phyloP scores from a whole-genome alignment of 1,140 invertebrate species.

The Parasteatoda tepidariorum region DNA sequence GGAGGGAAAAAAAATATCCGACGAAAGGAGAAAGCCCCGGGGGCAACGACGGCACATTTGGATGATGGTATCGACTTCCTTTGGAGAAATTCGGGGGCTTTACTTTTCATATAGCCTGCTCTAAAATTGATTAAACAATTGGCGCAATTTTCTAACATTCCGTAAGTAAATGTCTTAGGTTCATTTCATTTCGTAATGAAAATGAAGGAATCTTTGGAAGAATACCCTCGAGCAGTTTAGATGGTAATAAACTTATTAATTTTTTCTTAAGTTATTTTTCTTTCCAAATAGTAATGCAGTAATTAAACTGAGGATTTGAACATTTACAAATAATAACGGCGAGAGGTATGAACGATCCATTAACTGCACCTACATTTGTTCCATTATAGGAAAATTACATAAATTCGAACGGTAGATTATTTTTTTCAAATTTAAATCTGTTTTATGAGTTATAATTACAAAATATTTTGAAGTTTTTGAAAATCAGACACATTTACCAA shows the following conservation, averaged over 20 bases:
- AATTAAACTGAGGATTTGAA: too few relatives aligned
- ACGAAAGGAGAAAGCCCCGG: constrained; percentile 6
- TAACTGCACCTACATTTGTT: too few relatives aligned
- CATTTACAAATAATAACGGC: too few relatives aligned
- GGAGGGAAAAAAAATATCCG: constrained; percentile 32
- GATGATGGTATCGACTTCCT: constrained; percentile 50
- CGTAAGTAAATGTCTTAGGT: neutral
- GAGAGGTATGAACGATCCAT: too few relatives aligned
- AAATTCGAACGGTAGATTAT: too few relatives aligned
- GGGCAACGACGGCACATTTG: constrained; percentile 41
- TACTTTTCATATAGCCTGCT: constrained; percentile 10
- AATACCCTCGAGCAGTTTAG: neutral
- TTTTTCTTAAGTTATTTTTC: neutral
- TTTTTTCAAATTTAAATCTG: too few relatives aligned
- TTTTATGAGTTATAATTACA: too few relatives aligned
- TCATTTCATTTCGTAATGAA: constrained; percentile 18
- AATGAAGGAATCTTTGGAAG: constrained; percentile 3
- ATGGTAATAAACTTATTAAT: neutral
- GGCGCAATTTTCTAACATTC: constrained; percentile 10
- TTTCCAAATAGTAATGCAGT: too few relatives aligned
- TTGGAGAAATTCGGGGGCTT: constrained; percentile 42
- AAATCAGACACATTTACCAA: too few relatives aligned
- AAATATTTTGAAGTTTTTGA: too few relatives aligned
- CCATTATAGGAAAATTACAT: too few relatives aligned
- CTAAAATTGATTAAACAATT: constrained; percentile 44